phyloP scores from a whole-genome alignment of 2,113 vertebrate species.

The Rhinolophus sinicus region DNA sequence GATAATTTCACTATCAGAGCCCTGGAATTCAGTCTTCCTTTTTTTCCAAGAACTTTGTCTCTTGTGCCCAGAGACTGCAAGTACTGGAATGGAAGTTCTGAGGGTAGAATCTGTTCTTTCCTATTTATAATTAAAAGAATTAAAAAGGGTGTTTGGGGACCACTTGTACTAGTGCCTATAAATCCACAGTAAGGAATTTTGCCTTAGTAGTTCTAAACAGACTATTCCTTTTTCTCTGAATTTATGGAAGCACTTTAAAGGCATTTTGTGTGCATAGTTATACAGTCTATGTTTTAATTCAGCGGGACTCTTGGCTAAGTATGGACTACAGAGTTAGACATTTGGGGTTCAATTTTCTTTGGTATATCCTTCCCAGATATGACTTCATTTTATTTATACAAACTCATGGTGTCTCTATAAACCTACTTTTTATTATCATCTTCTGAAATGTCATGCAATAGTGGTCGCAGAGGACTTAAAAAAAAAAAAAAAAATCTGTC shows the following conservation, averaged over 20 bases:
- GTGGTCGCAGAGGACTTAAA: neutral
- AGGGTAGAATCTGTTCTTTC: slow-evolving; percentile 74
- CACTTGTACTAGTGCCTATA: slow-evolving; percentile 64
- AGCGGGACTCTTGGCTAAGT: slow-evolving; percentile 22
- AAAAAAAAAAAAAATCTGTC: neutral
- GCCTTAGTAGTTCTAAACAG: slow-evolving; percentile 50
- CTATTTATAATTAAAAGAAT: slow-evolving; percentile 73
- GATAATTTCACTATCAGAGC: neutral
- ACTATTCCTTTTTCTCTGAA: slow-evolving; percentile 58
- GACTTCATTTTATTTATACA: slow-evolving; percentile 65
- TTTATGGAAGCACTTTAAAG: slow-evolving; percentile 76
- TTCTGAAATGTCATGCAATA: slow-evolving; percentile 30
- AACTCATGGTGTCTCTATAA: slow-evolving; percentile 49
- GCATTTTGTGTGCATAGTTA: slow-evolving; percentile 68
- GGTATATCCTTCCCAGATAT: slow-evolving; percentile 51
- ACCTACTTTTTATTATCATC: slow-evolving; percentile 15
- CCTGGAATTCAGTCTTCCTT: slow-evolving; percentile 30
- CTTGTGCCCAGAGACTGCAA: neutral
- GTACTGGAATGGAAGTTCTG: neutral
- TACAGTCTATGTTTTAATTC: slow-evolving; percentile 59
- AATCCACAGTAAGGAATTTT: slow-evolving; percentile 63
- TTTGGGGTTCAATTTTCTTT: slow-evolving; percentile 54
- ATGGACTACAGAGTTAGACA: neutral
- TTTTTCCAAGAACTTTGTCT: slow-evolving; percentile 45
- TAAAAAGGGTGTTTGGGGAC: slow-evolving; percentile 64